Evolutionary conservation across 2,113 vertebrate species (phyloP), one percentile per base, ranked within the genome.

Genomic region (Polypterus senegalus): DNA sequence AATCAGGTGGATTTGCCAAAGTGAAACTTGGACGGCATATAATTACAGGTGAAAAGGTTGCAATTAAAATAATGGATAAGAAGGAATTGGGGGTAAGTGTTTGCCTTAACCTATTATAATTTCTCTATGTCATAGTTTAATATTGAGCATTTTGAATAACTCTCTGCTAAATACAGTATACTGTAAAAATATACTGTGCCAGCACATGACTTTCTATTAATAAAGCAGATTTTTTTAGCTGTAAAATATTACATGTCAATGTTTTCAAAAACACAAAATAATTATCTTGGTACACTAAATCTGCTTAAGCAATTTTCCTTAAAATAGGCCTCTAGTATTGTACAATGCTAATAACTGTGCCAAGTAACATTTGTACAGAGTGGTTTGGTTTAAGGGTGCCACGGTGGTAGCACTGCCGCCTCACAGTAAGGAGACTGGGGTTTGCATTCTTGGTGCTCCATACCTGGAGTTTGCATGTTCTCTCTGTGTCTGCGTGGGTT

Each of bases 1-100:
- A 62, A 56, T 52, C 73, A 98, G 95, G 94, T 71, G 94, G 93
- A 8, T 98, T 98, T 76, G 94, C 92, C 4, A 97, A 98, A 69
- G 94, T 98, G 56, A 97, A 97, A 63, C 86, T 94, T 61, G 95
- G 83, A 0, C 79, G 78, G 44, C 94, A 98, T 76, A 79, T 86
- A 59, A 77, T 91, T 65, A 93, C 93, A 3, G 89, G 92, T 71
- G 93, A 97, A 76, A 91, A 92, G 61, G 94, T 97, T 69, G 95
- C 93, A 10, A 82, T 97, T 73, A 98, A 97, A 82, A 92, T 97
- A 67, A 95, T 97, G 93, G 91, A 91, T 76, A 97, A 98, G 70
- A 83, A 84, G 62, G 83, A 89, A 43, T 78, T 97, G 7, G 92
- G 92, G 90, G 94, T 97, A 81, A 83, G 81, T 67, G 4, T 27